Base-by-base conservation (phyloP, 1,140 invertebrate species). In the Mylabris phalerata region DNA sequence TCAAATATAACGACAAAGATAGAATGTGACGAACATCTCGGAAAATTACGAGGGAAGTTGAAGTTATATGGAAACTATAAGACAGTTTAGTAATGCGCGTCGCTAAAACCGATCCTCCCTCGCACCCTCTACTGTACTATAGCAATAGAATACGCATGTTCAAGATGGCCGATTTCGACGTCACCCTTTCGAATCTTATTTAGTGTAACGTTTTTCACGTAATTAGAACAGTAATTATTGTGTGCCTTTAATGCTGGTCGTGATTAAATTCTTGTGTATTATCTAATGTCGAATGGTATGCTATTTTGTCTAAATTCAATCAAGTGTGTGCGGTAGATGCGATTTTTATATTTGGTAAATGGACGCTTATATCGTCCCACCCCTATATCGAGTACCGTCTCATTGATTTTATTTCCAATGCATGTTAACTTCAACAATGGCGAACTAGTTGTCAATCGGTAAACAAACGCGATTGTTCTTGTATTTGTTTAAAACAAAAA, bases 361-460 rank as follows among this genome's bases (percentile, higher is more conserved):
- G 39, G 61, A 43, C 58, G 45, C 39, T 41, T 51, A 47, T 25
- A 13, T 2, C 19, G 59, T 47, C 40, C 55, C 44, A 43, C 50
- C 48, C 50, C 59, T 47, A 44, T 3, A 32, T 54, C 49, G 55
- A 55, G 59, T 55, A 59, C 58, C 51, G 45, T 58, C 48, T 59
- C 58, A 65, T 65, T 55, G 64, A 65, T 65, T 65, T 65, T 63
- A 63, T 65, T 65, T 65, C 59, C 61, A 49, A 60, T 60, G 48
- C 59, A 62, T 58, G 61, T 59, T 61, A 55, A 49, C 55, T 55
- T 48, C 61, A 49, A 65, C 60, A 65, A 65, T 65, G 60, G 63
- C 63, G 59, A 57, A 46, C 32, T 32, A 32, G 32, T 32, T 32
- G 32, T 32, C 7, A 7, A 32, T 7, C 32, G 32, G 32, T 32